phyloP scores from a whole-genome alignment of 2,113 vertebrate genomes.

The Rhinichthys klamathensis region DNA sequence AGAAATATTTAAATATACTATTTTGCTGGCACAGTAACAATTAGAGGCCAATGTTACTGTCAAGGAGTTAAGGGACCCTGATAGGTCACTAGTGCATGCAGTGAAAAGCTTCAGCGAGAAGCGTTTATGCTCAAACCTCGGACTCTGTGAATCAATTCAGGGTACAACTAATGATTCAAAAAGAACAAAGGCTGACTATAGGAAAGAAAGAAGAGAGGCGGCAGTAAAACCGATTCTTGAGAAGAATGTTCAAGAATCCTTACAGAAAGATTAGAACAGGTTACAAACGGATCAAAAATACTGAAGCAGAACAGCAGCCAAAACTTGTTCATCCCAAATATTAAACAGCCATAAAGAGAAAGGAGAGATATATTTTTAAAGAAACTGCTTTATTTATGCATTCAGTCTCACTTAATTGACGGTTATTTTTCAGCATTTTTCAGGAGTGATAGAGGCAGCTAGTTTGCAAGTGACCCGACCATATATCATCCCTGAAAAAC shows the following conservation, averaged over 20 bases:
- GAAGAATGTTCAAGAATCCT: background rate
- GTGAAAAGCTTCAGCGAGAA: slow-evolving; percentile 68
- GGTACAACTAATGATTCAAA: background rate
- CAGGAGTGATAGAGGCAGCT: too few relatives aligned
- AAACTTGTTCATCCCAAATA: slow-evolving; percentile 1
- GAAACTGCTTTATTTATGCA: background rate
- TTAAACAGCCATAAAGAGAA: background rate
- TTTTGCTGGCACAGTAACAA: background rate
- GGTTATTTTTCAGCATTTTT: too few relatives aligned
- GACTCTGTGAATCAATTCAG: background rate
- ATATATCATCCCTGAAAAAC: background rate
- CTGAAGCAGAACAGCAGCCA: slow-evolving; percentile 6
- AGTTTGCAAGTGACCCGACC: too few relatives aligned
- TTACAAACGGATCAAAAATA: background rate
- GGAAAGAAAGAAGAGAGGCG: background rate
- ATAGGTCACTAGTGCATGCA: slow-evolving; percentile 70
- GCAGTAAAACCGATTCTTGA: background rate
- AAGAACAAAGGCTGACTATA: background rate
- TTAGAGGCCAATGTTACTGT: background rate
- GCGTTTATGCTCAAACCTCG: background rate
- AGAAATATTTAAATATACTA: background rate
- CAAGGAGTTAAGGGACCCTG: slow-evolving; percentile 54
- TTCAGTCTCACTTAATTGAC: background rate
- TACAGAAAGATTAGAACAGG: background rate
- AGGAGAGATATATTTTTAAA: background rate